A percentile compares a stretch with the other conserved stretches of the same genome.
Evolutionary conservation across 2,888 invertebrate genomes (phyloP).

Genomic region (Tachystola acroxantha): DNA sequence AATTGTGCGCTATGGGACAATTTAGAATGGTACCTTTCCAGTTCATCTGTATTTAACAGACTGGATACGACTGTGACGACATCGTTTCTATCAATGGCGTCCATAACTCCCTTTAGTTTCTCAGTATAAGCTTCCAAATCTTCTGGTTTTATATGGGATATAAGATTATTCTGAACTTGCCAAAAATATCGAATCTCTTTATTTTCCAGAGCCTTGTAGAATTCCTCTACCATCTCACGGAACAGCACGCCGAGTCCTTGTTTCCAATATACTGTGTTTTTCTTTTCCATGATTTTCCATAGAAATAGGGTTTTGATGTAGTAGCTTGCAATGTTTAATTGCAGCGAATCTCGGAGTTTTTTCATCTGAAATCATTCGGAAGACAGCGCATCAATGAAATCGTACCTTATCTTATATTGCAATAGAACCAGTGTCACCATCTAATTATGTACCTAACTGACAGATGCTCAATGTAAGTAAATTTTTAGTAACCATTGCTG

Average conservation of each 20-base stretch:
- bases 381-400: no score
- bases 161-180: background rate
- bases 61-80: background rate
- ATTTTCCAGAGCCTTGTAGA: constrained; percentile 36
- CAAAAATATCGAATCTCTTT: constrained; percentile 42
- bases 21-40: constrained; percentile 39
- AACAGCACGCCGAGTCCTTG: constrained; percentile 44
- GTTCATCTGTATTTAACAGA: background rate
- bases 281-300: constrained; percentile 47
- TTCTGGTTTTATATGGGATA: background rate
- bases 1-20: no score
- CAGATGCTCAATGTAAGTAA: no score
- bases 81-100: background rate
- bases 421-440: no score
- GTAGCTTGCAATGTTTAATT: constrained; percentile 72
- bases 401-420: no score
- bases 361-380: constrained; percentile 49
- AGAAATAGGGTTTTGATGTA: constrained; percentile 77
- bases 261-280: constrained; percentile 50
- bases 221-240: constrained; percentile 46
- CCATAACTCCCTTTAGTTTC: background rate
- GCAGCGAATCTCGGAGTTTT: constrained; percentile 67
- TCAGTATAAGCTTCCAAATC: background rate
- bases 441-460: no score
- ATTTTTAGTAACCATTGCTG: no score